Base-by-base conservation (phyloP, 1,140 invertebrate genomes). In the Prorops nasuta region DNA sequence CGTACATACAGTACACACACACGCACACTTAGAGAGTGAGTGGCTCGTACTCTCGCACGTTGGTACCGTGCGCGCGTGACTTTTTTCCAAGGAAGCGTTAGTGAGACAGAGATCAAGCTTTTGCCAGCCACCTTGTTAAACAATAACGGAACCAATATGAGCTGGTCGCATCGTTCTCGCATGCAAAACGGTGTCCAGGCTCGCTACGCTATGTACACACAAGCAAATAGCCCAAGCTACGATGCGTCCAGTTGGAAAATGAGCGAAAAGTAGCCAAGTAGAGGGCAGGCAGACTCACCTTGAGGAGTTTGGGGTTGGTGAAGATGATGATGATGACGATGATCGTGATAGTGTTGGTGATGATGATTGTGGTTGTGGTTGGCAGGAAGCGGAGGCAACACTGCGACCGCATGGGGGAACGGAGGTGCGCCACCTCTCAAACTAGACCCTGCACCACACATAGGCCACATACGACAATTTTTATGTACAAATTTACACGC, bases 381-480 rank as follows among this genome's bases (percentile, higher is more conserved):
- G 52, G 54, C 70, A 67, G 79, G 81, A 71, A 84, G 76, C 70
- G 82, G 82, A 72, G 83, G 83, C 73, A 84, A 77, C 62, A 85
- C 83, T 72, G 82, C 80, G 69, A 85, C 83, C 72, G 82, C 83
- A 73, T 83, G 82, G 64, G 82, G 80, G 62, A 83, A 84, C 64
- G 83, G 72, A 74, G 80, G 65, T 45, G 54, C 61, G 52, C 71
- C 73, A 56, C 70, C 69, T 61, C 75, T 66, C 61, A 72, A 55
- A 63, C 72, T 60, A 59, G 66, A 67, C 52, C 75, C 74, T 76
- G 67, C 71, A 68, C 66, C 64, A 69, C 66, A 76, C 58, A 77
- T 67, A 76, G 59, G 65, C 61, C 66, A 66, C 60, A 66, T 48
- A 58, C 52, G 24, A 46, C 37, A 50, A 56, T 45, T 51, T 48